Conservation (phyloP, 2,888 invertebrate genomes). For the Laothoe populi region DNA sequence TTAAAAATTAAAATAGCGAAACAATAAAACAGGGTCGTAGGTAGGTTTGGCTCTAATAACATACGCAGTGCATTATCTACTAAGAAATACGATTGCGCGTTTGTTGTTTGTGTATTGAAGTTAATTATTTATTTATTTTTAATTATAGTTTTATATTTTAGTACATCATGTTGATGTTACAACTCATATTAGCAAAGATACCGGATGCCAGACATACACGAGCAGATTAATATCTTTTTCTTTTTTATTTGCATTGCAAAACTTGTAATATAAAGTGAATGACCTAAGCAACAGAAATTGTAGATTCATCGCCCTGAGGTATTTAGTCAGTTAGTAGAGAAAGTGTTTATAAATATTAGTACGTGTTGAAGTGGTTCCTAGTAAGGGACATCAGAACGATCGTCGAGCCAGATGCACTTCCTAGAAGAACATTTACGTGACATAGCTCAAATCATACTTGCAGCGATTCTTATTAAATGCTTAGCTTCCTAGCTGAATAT, state of each 20-base stretch:
- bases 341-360: slow-evolving; percentile 54
- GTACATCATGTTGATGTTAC: too few species aligned
- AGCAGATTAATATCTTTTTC: not conserved
- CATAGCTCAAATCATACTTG: slow-evolving; percentile 47
- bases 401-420: slow-evolving; percentile 56
- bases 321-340: slow-evolving; percentile 32
- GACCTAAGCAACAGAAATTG: not conserved
- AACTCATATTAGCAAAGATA: too few species aligned
- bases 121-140: too few species aligned
- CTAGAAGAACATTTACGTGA: slow-evolving; percentile 55
- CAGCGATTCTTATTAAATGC: slow-evolving; percentile 47
- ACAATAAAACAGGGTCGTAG: too few species aligned
- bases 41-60: too few species aligned
- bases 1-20: too few species aligned
- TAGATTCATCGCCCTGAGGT: slow-evolving; percentile 32
- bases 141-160: too few species aligned
- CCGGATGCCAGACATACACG: not conserved
- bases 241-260: not conserved
- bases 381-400: slow-evolving; percentile 53
- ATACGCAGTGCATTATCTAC: too few species aligned
- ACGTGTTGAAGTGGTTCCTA: slow-evolving; percentile 50
- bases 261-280: slow-evolving; percentile 26
- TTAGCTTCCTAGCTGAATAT: slow-evolving; percentile 10
- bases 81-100: too few species aligned
- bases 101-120: too few species aligned